Evolutionary conservation across 2,888 invertebrate genomes (phyloP), one percentile per base, ranked within the genome.

Genomic region (Diogma glabrata): DNA sequence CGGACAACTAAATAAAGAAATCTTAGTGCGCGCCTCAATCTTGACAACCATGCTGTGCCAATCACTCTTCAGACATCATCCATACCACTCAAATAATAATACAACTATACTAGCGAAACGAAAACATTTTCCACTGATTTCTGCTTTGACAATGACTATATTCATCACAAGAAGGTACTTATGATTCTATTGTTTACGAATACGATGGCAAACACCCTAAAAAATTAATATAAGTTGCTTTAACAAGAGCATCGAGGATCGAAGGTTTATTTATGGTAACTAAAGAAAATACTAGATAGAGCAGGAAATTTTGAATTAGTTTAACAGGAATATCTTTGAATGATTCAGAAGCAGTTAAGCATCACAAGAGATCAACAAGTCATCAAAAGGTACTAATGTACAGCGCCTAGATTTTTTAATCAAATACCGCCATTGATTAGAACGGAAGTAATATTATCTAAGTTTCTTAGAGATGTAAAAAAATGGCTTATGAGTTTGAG

Each of bases 331-430:
- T 16, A 53, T 45, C 51, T 52, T 26, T 52, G 33, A 48, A 53
- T 52, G 51, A 30, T 53, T 53, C 33, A 53, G 43, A 53, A 48
- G 19, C 48, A 51, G 51, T 49, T 52, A 53, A 52, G 38, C 51
- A 53, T 51, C 53, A 53, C 24, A 53, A 53, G 20, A 53, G 53
- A 53, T 53, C 52, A 52, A 49, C 52, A 52, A 53, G 49, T 51
- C 53, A 52, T 52, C 49, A 45, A 47, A 22, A 46, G 19, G 46
- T 19, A 19, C 19, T 46, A 46, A 16, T n/a, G n/a, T n/a, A n/a
- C n/a, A n/a, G n/a, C n/a, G n/a, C n/a, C n/a, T n/a, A n/a, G n/a
- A n/a, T n/a, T n/a, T n/a, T n/a, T n/a, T n/a, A n/a, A n/a, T n/a
- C n/a, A n/a, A n/a, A n/a, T n/a, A n/a, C n/a, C n/a, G n/a, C n/a